Conservation (phyloP, 1,140 invertebrate genomes). For the Papilio polyxenes region DNA sequence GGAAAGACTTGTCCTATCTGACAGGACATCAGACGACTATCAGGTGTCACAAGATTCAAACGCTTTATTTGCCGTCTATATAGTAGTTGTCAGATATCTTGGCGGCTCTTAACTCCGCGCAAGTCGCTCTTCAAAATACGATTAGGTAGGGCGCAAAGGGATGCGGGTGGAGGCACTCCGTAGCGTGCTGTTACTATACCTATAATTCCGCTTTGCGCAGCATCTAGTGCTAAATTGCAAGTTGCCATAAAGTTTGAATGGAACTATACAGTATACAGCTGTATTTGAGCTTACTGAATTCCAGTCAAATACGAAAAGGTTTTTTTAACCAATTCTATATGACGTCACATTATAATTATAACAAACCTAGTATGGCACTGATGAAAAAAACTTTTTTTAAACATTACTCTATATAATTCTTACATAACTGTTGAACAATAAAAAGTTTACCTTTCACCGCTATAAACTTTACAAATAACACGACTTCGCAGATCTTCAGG, state of each 20-base stretch:
- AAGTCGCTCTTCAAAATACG: too few species aligned
- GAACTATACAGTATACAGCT: background rate
- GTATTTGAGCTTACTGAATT: too few species aligned
- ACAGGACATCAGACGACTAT: constrained; percentile 82
- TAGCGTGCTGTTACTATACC: too few species aligned
- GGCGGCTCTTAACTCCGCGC: too few species aligned
- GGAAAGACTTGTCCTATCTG: constrained; percentile 84
- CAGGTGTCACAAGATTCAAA: constrained; percentile 71
- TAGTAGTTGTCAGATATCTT: too few species aligned
- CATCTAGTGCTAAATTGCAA: too few species aligned
- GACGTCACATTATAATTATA: background rate
- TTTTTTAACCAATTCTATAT: background rate
- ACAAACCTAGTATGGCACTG: constrained; percentile 6
- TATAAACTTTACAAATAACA: background rate
- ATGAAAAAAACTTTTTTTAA: constrained; percentile 13
- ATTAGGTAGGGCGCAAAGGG: too few species aligned
- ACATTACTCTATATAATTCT: too few species aligned
- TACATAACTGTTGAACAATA: background rate
- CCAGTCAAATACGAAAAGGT: background rate
- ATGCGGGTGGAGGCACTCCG: too few species aligned
- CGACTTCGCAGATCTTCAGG: constrained; percentile 74
- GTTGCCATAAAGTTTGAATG: too few species aligned
- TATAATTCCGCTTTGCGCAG: too few species aligned
- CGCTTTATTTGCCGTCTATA: too few species aligned
- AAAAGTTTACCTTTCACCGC: background rate